Conservation (phyloP, 2,113 vertebrate genomes). For the Nycticorax nycticorax region DNA sequence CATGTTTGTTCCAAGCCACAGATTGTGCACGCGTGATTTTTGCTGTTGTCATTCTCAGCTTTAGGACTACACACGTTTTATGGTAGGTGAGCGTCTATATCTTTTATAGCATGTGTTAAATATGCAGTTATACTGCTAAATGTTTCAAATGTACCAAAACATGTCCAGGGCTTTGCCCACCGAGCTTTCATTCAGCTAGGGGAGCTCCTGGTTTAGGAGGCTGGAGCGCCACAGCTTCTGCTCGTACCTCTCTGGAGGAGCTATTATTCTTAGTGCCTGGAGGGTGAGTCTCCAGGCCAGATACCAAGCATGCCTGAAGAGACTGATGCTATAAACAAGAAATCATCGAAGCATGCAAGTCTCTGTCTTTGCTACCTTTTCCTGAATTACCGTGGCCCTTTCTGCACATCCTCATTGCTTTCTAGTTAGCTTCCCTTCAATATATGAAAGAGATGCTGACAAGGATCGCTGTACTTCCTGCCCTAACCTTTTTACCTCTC, state of each 20-base stretch:
- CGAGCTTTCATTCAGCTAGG: background rate
- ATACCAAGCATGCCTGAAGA: background rate
- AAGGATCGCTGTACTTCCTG: background rate
- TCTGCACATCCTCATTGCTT: background rate
- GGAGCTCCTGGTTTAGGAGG: background rate
- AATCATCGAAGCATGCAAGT: background rate
- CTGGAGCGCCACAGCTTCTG: background rate
- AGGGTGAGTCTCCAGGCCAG: background rate
- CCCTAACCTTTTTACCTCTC: background rate
- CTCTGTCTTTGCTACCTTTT: background rate
- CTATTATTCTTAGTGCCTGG: background rate
- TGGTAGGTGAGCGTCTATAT: background rate
- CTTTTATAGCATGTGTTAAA: background rate
- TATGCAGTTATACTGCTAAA: background rate
- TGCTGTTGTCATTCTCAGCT: background rate
- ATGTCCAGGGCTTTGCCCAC: background rate
- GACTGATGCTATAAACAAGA: background rate
- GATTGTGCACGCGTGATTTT: background rate
- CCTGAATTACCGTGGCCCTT: background rate
- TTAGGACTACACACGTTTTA: background rate
- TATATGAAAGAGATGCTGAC: background rate
- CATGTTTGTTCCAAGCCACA: constrained; percentile 9
- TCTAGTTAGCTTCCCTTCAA: background rate
- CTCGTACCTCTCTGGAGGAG: background rate
- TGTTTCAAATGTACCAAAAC: background rate